These are phyloP conservation scores for Calyptomena viridis DNA, from an alignment of 2,113 vertebrate genomes.

Conservation along the genomic window DNA sequence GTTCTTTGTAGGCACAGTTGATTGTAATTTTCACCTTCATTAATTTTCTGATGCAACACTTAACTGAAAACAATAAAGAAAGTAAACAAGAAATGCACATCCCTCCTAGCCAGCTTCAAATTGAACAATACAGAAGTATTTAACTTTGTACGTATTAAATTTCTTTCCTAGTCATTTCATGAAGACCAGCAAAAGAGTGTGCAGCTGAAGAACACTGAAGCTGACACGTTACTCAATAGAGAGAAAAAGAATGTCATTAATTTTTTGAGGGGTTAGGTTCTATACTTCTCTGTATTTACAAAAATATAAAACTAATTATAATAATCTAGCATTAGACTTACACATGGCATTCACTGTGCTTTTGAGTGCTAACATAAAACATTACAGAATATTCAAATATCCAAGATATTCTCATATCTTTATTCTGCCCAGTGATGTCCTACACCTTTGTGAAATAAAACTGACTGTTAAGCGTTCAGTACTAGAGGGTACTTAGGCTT, in stretches of 20 bases:
- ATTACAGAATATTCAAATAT: slow-evolving; percentile 61
- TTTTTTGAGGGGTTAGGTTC: background rate
- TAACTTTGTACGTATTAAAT: background rate
- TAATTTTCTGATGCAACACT: background rate
- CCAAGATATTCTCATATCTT: slow-evolving; percentile 1
- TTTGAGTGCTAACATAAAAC: slow-evolving; percentile 1
- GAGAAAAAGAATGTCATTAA: background rate
- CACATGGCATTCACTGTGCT: background rate
- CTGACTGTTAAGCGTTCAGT: slow-evolving; percentile 35
- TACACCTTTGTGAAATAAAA: slow-evolving; percentile 45
- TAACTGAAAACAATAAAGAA: slow-evolving; percentile 9
- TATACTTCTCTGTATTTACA: background rate
- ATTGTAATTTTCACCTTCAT: slow-evolving; percentile 28
- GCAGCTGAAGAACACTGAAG: background rate
- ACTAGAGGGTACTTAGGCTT: slow-evolving; percentile 18
- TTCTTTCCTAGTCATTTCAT: background rate
- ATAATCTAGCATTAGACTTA: slow-evolving; percentile 14
- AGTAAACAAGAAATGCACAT: background rate
- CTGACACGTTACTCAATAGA: background rate
- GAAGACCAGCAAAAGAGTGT: background rate
- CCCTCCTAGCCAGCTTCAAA: background rate
- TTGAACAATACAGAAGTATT: background rate
- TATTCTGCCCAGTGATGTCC: background rate
- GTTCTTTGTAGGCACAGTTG: background rate
- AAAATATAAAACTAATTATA: slow-evolving; percentile 46